Percentiles rank a stretch among this genome's conserved stretches.
Conservation (phyloP, 2,113 vertebrate species). For the Elanus axillaris region DNA sequence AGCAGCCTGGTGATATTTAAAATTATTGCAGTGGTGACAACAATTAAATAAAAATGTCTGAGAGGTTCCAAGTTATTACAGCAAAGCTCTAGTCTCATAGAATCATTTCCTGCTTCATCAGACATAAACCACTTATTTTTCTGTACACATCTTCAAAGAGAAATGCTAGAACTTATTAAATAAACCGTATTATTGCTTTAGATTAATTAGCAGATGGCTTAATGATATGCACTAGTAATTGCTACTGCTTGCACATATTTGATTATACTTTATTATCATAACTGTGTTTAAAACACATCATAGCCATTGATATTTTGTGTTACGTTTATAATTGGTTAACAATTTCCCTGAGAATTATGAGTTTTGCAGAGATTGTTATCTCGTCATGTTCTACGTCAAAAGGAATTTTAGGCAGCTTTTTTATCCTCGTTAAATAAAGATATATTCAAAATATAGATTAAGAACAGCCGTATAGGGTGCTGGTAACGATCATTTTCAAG, state of each 20-base stretch:
- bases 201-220: conserved; percentile 59
- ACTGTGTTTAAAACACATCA: conserved; percentile 61
- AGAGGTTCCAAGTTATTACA: background rate
- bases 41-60: conserved; percentile 8
- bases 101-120: conserved; percentile 25
- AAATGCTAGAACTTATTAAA: conserved; percentile 48
- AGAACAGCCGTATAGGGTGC: background rate
- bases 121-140: conserved; percentile 22
- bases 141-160: conserved; percentile 28
- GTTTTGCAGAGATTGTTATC: conserved; percentile 1
- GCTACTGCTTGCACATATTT: conserved; percentile 49
- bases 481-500: background rate
- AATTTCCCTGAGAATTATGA: conserved; percentile 47
- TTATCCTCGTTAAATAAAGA: background rate
- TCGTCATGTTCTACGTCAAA: background rate
- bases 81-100: background rate
- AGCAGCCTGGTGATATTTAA: background rate
- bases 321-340: conserved; percentile 33
- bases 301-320: conserved; percentile 44
- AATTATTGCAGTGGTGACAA: background rate
- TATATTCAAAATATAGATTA: background rate
- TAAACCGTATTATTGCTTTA: conserved; percentile 35
- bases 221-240: conserved; percentile 63
- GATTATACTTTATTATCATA: conserved; percentile 46
- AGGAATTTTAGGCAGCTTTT: background rate